Percentiles rank a stretch among this genome's conserved stretches.
These are phyloP conservation scores for Caenorhabditis becei DNA, from an alignment of 2,888 invertebrate genomes.

Conservation along the genomic window DNA sequence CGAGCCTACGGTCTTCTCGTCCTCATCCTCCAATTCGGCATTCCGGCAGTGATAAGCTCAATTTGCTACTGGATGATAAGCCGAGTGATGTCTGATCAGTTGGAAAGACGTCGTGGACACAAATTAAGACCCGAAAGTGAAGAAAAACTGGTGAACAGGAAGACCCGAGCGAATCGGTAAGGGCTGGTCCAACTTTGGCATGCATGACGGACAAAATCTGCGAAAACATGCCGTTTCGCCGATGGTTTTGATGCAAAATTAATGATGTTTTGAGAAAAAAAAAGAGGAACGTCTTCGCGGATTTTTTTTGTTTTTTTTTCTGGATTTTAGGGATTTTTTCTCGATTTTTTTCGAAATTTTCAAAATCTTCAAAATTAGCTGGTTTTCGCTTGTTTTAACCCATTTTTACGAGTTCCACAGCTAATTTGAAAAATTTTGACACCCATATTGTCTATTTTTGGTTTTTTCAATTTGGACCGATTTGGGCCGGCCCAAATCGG, in stretches of 20 bases:
- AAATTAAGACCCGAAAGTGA: slow-evolving; percentile 67
- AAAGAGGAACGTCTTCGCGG: too few relatives aligned
- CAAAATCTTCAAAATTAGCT: background rate
- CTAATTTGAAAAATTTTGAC: background rate
- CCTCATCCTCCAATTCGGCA: slow-evolving; percentile 79
- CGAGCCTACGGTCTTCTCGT: slow-evolving; percentile 73
- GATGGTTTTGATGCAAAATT: too few relatives aligned
- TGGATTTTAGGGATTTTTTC: too few relatives aligned
- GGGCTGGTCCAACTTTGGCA: slow-evolving; percentile 3
- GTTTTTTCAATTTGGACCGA: background rate
- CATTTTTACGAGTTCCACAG: background rate
- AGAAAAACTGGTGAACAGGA: slow-evolving; percentile 65
- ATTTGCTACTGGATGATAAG: slow-evolving; percentile 71
- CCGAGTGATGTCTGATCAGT: slow-evolving; percentile 66
- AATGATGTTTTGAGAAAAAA: too few relatives aligned
- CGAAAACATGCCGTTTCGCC: too few relatives aligned
- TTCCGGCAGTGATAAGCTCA: slow-evolving; percentile 79
- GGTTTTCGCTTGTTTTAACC: background rate
- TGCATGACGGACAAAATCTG: background rate
- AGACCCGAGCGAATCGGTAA: slow-evolving; percentile 71
- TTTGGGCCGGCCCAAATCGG: background rate
- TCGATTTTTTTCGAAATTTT: background rate
- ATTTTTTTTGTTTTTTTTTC: background rate
- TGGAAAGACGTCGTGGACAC: slow-evolving; percentile 66
- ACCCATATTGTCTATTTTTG: background rate